Percentiles rank a stretch among this genome's conserved stretches.
Evolutionary conservation across 2,113 vertebrate genomes (phyloP).

Genomic region (Dicaeum eximium): DNA sequence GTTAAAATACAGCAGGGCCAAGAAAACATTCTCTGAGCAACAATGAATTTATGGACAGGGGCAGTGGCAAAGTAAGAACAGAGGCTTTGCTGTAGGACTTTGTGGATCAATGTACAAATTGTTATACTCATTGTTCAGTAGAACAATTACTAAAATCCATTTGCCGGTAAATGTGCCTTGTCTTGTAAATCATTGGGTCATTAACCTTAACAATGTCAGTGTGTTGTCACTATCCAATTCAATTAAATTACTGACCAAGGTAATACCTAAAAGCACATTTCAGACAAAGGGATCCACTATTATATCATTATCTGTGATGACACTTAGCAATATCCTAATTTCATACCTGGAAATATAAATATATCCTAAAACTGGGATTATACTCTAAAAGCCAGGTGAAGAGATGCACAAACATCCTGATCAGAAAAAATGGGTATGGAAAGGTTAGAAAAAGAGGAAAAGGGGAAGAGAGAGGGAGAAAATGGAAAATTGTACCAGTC

Average conservation of each 20-base stretch:
- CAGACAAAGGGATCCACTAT: conserved; percentile 44
- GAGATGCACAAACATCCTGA: background rate
- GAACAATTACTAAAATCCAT: conserved; percentile 80
- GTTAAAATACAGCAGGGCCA: background rate
- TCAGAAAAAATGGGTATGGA: background rate
- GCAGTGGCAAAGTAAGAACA: background rate
- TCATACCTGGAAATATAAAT: conserved; percentile 7
- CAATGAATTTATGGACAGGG: background rate
- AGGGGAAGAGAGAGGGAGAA: background rate
- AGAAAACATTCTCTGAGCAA: background rate
- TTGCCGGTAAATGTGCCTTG: conserved; percentile 79
- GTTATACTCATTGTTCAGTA: conserved; percentile 66
- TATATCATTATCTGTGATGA: conserved; percentile 53
- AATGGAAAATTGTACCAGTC: background rate
- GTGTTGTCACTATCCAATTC: conserved; percentile 71
- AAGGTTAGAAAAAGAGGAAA: background rate
- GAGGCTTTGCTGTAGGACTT: conserved; percentile 42
- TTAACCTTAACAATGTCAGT: conserved; percentile 77
- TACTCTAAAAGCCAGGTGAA: conserved; percentile 15
- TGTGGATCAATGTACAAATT: conserved; percentile 70
- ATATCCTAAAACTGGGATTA: conserved; percentile 26
- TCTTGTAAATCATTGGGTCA: conserved; percentile 80
- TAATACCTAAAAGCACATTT: conserved; percentile 72
- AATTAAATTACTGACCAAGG: conserved; percentile 75
- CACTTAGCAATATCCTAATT: conserved; percentile 51